Evolutionary conservation across 35 echinoderm and acorn worm genomes (phyloP), one percentile per base, ranked within the genome.

Genomic region (Diadema setosum): DNA sequence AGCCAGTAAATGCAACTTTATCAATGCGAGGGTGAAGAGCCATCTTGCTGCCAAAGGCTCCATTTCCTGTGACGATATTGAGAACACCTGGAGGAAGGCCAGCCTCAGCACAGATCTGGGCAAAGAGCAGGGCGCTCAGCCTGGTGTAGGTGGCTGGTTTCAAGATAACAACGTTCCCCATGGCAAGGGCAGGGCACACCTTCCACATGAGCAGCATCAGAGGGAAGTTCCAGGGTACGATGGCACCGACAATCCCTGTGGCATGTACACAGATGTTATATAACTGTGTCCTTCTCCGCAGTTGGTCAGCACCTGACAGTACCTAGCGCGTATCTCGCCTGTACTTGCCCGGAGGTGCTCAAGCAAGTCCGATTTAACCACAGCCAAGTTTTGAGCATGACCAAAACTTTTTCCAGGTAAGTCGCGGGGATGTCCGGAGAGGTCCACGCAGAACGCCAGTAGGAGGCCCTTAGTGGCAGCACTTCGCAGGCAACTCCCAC

Each of bases 201-300:
- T 99, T 99, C 96, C 96, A 99, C 1, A 86, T 99, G 40, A 99
- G 42, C 29, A 99, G 86, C 96, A 99, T 99, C 24, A 99, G 87
- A 7, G 96, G 96, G 56, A 99, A 99, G 83, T 99, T 99, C 96
- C 96, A 99, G 4, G 96, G 96, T 26, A 94, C 92, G 58, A 99
- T 99, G 31, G 88, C 96, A 39, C 92, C 96, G 39, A 99, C 93
- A 39, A 99, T 90, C 73, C 96, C 96, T 99, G 82, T 8, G 1
- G 76, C 45, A 42, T 87, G 6, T 24, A 65, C 5, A n/a, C n/a
- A n/a, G n/a, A n/a, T n/a, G n/a, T n/a, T n/a, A n/a, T n/a, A n/a
- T n/a, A n/a, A n/a, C n/a, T n/a, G n/a, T n/a, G n/a, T n/a, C n/a
- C n/a, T n/a, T n/a, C n/a, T n/a, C n/a, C n/a, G n/a, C n/a, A n/a